Base-by-base conservation (phyloP, 1,140 invertebrate species). In the Tetramorium parvispinum region DNA sequence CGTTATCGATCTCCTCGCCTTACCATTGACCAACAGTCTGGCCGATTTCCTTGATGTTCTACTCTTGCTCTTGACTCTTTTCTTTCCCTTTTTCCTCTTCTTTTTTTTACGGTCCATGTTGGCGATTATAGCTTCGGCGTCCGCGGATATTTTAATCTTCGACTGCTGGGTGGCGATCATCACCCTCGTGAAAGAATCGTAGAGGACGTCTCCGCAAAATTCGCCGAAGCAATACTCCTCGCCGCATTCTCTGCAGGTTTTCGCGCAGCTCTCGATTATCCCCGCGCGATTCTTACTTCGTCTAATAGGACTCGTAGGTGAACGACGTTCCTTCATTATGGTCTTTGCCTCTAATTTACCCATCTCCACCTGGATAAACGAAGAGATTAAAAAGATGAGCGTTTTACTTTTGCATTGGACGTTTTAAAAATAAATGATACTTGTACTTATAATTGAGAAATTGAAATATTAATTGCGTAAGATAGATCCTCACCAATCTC, bases 221-320 rank as follows among this genome's bases (percentile, higher is more conserved):
- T 95, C 95, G 94, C 97, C 97, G 91, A 96, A 96, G 92, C 98
- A 98, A 95, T 98, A 97, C 94, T 98, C 98, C 92, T 98, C 98
- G 2, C 97, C 97, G 89, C 98, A 98, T 92, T 98, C 97, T 0
- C 94, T 91, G 92, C 98, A 98, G 13, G 97, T 96, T 61, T 97
- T 95, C 10, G 97, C 96, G 75, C 97, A 96, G 8, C 96, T 97
- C 92, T 98, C 97, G n/a, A 97, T 96, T 75, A 98, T 97, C 1
- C 97, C 97, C 1, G 97, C 96, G 83, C 97, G 97, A 91, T 97
- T 98, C 95, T 98, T 98, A 21, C 96, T 96, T 90, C 97, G 97
- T 91, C 96, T 96, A 4, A 97, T 96, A 89, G 97, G 96, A 77
- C 96, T 96, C 8, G 95, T 93, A 8, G 96, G 96, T 27, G 96